Evolutionary conservation across 2,888 invertebrate species (phyloP).

Genomic region (Lepidochitona cinerea): DNA sequence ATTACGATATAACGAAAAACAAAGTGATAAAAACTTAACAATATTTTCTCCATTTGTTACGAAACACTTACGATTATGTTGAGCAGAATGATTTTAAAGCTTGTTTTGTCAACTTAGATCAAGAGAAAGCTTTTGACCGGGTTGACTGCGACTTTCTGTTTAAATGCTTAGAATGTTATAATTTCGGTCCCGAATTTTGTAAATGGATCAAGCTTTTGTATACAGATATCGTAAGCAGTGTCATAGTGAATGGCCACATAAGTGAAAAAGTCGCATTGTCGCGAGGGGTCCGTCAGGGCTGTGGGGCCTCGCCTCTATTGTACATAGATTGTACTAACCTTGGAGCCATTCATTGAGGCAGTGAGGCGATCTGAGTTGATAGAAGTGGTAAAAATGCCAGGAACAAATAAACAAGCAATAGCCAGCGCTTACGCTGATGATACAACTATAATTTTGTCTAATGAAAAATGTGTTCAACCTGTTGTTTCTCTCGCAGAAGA

Average conservation of each 20-base stretch:
- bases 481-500: background rate
- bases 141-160: slow-evolving; percentile 34
- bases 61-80: slow-evolving; percentile 33
- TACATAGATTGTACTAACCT: no score
- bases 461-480: background rate
- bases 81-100: slow-evolving; percentile 30
- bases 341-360: background rate
- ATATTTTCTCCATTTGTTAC: slow-evolving; percentile 29
- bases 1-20: no score
- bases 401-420: slow-evolving; percentile 2
- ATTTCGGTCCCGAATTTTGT: slow-evolving; percentile 34
- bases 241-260: slow-evolving; percentile 2
- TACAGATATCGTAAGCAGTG: background rate
- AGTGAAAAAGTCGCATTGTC: background rate
- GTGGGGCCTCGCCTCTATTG: no score
- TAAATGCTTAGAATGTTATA: slow-evolving; percentile 29
- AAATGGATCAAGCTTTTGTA: slow-evolving; percentile 29
- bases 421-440: slow-evolving; percentile 20
- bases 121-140: slow-evolving; percentile 44
- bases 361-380: background rate
- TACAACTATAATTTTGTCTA: slow-evolving; percentile 10
- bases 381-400: slow-evolving; percentile 20
- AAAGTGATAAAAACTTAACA: no score
- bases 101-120: slow-evolving; percentile 37
- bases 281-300: slow-evolving; percentile 2